Percentiles rank a stretch among this genome's conserved stretches.
These are phyloP conservation scores for Peromyscus attwateri DNA, from an alignment of 2,797 vertebrate species.

Conservation along the genomic window DNA sequence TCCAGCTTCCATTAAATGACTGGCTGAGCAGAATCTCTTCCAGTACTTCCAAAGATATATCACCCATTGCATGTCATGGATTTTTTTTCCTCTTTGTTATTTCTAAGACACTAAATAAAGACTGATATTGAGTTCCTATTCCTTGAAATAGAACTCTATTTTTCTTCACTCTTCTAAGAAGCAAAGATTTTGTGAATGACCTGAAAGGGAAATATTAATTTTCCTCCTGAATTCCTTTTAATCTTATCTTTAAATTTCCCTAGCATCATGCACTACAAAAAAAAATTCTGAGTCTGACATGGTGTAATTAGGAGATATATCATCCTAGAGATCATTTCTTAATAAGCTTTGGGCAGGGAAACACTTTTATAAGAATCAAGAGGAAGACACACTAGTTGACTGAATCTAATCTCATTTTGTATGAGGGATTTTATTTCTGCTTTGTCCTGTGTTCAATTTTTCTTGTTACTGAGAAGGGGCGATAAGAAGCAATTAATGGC, in stretches of 20 bases:
- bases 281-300: slow-evolving; percentile 46
- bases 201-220: slow-evolving; percentile 21
- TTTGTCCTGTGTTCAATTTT: slow-evolving; percentile 78
- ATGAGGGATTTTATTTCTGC: slow-evolving; percentile 72
- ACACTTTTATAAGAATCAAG: slow-evolving; percentile 62
- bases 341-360: not conserved
- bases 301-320: slow-evolving; percentile 60
- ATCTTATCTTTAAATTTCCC: slow-evolving; percentile 57
- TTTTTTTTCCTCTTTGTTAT: slow-evolving; percentile 71
- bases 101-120: slow-evolving; percentile 77
- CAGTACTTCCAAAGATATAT: slow-evolving; percentile 42
- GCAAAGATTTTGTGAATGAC: slow-evolving; percentile 62
- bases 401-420: slow-evolving; percentile 73
- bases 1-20: slow-evolving; percentile 48
- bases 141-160: slow-evolving; percentile 64
- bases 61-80: not conserved
- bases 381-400: slow-evolving; percentile 44
- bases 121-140: slow-evolving; percentile 63
- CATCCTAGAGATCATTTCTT: slow-evolving; percentile 62
- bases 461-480: slow-evolving; percentile 76
- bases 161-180: slow-evolving; percentile 61
- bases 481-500: slow-evolving; percentile 83
- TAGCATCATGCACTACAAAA: slow-evolving; percentile 38
- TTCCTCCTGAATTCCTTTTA: slow-evolving; percentile 59
- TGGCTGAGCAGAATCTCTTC: slow-evolving; percentile 22